phyloP scores from a whole-genome alignment of 2,797 vertebrate genomes.

The Amblyopsis hoosieri region DNA sequence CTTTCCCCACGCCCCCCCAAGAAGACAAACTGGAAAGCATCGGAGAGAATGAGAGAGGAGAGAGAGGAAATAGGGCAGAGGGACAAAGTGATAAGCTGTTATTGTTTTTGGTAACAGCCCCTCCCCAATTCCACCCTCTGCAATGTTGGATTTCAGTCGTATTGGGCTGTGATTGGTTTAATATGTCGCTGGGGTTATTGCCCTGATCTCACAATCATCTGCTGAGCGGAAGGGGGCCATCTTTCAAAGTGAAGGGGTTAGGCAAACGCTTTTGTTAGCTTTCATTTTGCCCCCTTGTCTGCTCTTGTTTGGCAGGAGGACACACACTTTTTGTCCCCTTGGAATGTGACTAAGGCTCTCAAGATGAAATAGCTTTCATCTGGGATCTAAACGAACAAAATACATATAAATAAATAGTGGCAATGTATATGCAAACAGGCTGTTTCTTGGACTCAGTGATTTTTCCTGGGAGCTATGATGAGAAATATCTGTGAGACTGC shows the following conservation, averaged over 20 bases:
- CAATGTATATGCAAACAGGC: no score
- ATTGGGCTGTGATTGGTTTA: conserved; percentile 9
- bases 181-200: conserved; percentile 36
- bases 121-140: conserved; percentile 5
- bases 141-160: conserved; percentile 25
- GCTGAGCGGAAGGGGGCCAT: conserved; percentile 21
- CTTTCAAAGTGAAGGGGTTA: conserved; percentile 44
- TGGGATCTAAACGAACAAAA: conserved; percentile 20
- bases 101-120: conserved; percentile 25
- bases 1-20: background rate
- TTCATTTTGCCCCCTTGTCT: conserved; percentile 26
- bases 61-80: conserved; percentile 2
- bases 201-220: conserved; percentile 23
- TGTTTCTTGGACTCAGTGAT: no score
- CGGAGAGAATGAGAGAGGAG: background rate
- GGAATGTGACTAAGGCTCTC: background rate
- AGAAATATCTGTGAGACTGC: background rate
- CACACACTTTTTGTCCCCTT: conserved; percentile 24
- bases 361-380: conserved; percentile 6
- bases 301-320: conserved; percentile 32
- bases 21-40: conserved; percentile 3
- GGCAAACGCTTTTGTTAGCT: conserved; percentile 22
- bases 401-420: background rate
- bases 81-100: conserved; percentile 21
- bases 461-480: background rate